A percentile compares a stretch with the other conserved stretches of the same genome.
Conservation (phyloP, 2,797 vertebrate genomes). For the Eulemur coronatus region DNA sequence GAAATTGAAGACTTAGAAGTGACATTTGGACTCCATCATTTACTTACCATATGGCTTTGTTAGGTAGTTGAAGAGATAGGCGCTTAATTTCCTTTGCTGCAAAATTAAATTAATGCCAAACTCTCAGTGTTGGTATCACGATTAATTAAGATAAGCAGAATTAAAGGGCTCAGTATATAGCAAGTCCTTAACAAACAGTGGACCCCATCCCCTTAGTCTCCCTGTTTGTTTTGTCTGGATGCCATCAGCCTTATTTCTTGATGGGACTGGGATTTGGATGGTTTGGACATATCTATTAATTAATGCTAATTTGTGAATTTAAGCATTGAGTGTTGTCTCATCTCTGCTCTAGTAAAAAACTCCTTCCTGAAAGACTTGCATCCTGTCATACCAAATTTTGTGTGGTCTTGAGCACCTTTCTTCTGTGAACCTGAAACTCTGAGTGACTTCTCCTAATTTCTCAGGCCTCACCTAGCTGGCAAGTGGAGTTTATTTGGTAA, state of each 20-base stretch:
- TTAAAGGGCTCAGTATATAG: background rate
- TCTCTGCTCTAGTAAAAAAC: background rate
- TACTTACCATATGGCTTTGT: background rate
- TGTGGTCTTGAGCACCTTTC: background rate
- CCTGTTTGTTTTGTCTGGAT: background rate
- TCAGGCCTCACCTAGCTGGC: background rate
- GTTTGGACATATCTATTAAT: background rate
- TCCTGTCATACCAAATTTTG: background rate
- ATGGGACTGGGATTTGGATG: background rate
- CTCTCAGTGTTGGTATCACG: background rate
- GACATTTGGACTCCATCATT: background rate
- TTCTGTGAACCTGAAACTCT: background rate
- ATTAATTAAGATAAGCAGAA: background rate
- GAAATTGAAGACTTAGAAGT: background rate
- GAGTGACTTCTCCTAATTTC: background rate
- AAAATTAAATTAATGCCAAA: background rate
- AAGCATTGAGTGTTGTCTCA: background rate
- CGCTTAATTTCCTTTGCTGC: background rate
- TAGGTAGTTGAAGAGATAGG: background rate
- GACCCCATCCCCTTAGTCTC: background rate
- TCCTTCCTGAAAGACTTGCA: background rate
- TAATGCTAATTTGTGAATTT: conserved; percentile 11
- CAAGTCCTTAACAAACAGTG: background rate
- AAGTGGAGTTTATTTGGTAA: background rate
- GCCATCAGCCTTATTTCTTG: background rate